These are phyloP conservation scores for Tenthredo notha DNA, from an alignment of 2,888 invertebrate species.

Conservation along the genomic window DNA sequence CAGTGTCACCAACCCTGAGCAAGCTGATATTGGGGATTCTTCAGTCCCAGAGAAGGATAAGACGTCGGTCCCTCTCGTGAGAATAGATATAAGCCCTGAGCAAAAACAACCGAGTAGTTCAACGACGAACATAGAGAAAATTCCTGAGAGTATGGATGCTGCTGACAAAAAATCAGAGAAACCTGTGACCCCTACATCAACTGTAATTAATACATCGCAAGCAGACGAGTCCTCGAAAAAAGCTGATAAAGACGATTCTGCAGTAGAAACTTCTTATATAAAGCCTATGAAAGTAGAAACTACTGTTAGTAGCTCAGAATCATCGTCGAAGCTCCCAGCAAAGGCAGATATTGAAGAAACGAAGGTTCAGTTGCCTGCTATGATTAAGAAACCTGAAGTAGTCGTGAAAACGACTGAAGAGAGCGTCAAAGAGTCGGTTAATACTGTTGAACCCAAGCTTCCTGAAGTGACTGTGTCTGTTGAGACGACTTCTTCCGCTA, in stretches of 20 bases:
- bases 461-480: neutral
- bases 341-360: neutral
- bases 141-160: neutral
- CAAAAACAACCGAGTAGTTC: neutral
- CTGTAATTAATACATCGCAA: neutral
- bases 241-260: slow-evolving; percentile 5
- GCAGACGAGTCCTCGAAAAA: slow-evolving; percentile 6
- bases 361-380: neutral
- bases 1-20: neutral
- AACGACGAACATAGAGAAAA: neutral
- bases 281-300: neutral
- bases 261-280: neutral
- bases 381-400: neutral
- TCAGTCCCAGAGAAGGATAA: neutral
- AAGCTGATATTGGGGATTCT: neutral
- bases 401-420: neutral
- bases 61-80: neutral
- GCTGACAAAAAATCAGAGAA: neutral
- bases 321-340: neutral
- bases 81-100: slow-evolving; percentile 32
- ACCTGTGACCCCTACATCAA: neutral
- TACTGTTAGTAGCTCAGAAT: neutral
- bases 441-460: neutral
- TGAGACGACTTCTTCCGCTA: neutral
- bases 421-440: neutral